Base-by-base conservation (phyloP, 2,113 vertebrate species). In the Oryzias celebensis region DNA sequence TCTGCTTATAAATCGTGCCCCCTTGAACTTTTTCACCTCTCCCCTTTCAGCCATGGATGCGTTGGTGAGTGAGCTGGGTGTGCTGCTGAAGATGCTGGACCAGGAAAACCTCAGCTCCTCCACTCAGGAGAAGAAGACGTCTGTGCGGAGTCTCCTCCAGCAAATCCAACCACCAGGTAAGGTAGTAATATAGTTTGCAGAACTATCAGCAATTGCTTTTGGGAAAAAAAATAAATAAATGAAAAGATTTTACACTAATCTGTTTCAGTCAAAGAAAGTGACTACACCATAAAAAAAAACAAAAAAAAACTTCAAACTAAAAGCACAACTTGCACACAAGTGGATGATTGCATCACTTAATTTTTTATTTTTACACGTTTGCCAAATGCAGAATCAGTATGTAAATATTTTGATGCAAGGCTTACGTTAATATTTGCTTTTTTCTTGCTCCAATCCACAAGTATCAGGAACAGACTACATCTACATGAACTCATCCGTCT, bases 71-170 rank as follows among this genome's bases (percentile, higher is more conserved):
- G 97, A 99, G 90, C 91, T 98, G 76, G 93, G 90, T 0, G 15
- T 93, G 42, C 89, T 99, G 67, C 94, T 98, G 67, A 97, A 93
- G 89, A 92, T 99, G 87, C 91, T 99, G 90, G 97, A 98, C 84
- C 93, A 96, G 0, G 97, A 99, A 82, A 92, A 92, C 74, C 92
- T 99, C 86, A 98, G 96, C 52, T 91, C 94, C 42, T 93, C 92
- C 56, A 91, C 96, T 0, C 89, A 93, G 75, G 95, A 98, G 92
- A 98, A 99, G 91, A 98, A 96, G 90, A 89, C 86, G 61, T 93
- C 93, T 0, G 96, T 99, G 68, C 91, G 94, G 71, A 94, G 88
- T 81, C 94, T 99, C 77, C 86, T 99, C 55, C 93, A 96, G 87
- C 94, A 93, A 86, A 92, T 98, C 46, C 94, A 97, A 82, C 94